These are phyloP conservation scores for Zaprionus africanus DNA, from an alignment of 1,140 invertebrate species.

Conservation along the genomic window DNA sequence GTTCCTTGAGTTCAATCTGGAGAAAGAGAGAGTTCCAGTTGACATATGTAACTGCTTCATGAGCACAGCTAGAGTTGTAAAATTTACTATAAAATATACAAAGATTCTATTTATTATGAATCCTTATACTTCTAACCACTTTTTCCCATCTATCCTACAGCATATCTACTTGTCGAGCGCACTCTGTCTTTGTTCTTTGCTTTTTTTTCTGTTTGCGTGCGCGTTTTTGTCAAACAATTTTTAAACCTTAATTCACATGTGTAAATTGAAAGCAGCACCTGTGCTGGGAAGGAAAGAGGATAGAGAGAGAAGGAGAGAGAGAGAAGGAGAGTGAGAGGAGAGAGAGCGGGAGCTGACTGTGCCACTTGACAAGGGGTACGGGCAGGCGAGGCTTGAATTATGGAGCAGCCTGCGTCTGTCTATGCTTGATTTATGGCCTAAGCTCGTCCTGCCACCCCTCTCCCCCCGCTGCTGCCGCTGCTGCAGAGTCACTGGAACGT, in stretches of 20 bases:
- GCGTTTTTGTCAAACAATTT: constrained; percentile 70
- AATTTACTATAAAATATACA: neutral
- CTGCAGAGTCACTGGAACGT: neutral
- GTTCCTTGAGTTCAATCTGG: neutral
- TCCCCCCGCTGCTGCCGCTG: too few relatives aligned
- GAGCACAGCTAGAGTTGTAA: neutral
- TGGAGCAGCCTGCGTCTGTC: constrained; percentile 57
- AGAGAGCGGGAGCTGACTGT: neutral
- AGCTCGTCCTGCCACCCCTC: neutral
- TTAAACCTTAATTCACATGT: constrained; percentile 83
- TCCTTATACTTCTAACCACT: too few relatives aligned
- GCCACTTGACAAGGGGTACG: constrained; percentile 2
- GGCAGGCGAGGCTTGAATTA: constrained; percentile 42
- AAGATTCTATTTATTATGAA: neutral
- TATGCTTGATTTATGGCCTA: constrained; percentile 54
- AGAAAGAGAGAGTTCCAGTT: neutral
- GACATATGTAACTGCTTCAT: neutral
- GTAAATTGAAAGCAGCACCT: constrained; percentile 80
- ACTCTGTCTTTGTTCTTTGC: neutral
- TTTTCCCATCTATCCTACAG: neutral
- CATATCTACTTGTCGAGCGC: neutral
- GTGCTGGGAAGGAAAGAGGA: constrained; percentile 32
- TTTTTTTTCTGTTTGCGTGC: constrained; percentile 33
- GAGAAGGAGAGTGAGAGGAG: neutral
- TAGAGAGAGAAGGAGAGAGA: constrained; percentile 27